Percentiles rank a stretch among this genome's conserved stretches.
Evolutionary conservation across 2,797 vertebrate species (phyloP).

Genomic region (Gorsachius magnificus): DNA sequence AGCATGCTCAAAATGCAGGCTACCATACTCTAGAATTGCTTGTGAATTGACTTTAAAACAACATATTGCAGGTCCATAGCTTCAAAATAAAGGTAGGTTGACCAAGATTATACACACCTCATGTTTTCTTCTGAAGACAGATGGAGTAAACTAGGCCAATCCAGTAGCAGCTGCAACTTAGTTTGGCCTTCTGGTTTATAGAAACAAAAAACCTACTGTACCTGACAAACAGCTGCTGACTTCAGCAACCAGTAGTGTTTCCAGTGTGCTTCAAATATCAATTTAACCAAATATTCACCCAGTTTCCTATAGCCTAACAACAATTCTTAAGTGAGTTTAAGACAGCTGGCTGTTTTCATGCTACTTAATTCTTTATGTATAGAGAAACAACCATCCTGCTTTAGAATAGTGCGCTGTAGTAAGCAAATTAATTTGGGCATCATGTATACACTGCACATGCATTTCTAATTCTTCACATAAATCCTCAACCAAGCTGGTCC

Average conservation of each 20-base stretch:
- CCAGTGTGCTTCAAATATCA: accelerated
- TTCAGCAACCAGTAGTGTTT: not conserved
- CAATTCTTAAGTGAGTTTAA: not conserved
- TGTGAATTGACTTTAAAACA: not conserved
- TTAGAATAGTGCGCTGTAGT: not conserved
- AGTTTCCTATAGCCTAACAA: not conserved
- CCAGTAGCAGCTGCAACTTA: not conserved
- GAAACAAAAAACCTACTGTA: not conserved
- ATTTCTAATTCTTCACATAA: not conserved
- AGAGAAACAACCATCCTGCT: not conserved
- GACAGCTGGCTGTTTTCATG: not conserved
- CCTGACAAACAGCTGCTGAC: not conserved
- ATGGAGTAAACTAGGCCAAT: not conserved
- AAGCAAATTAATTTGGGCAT: not conserved
- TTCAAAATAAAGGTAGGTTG: not conserved
- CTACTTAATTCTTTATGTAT: not conserved
- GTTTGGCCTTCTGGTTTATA: not conserved
- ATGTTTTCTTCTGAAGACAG: not conserved
- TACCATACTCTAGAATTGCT: not conserved
- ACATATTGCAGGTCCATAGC: not conserved
- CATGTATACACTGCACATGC: not conserved
- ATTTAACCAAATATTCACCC: not conserved
- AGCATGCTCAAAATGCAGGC: not conserved
- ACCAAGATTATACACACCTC: not conserved
- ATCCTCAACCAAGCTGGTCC: not conserved